Evolutionary conservation across 2,113 vertebrate genomes (phyloP).

Genomic region (Oreotragus oreotragus): DNA sequence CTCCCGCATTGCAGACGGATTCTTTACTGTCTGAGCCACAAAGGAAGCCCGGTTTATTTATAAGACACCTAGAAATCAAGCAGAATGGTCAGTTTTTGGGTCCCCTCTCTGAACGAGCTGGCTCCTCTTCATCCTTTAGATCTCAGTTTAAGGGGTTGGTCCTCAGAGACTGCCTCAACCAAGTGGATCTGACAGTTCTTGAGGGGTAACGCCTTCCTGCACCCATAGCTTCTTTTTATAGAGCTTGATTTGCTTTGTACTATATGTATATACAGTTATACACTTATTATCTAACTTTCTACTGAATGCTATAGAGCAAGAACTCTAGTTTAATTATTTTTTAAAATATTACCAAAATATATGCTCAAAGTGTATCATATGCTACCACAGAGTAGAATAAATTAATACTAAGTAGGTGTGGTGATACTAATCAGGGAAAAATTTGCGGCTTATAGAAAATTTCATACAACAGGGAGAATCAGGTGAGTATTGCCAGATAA

Average conservation of each 20-base stretch:
- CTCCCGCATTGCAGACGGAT: fast-evolving
- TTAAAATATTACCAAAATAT: neutral
- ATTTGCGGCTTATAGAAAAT: neutral
- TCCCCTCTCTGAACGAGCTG: neutral
- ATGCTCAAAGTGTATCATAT: neutral
- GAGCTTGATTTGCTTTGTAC: neutral
- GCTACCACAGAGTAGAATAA: neutral
- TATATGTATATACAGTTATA: neutral
- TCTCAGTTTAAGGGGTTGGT: neutral
- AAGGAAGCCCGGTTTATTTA: neutral
- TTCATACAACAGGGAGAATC: neutral
- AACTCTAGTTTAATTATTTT: neutral
- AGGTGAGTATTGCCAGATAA: neutral
- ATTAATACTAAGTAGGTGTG: neutral
- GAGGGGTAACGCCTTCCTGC: neutral
- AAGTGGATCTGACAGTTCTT: neutral
- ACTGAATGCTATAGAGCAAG: neutral
- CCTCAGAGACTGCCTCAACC: neutral
- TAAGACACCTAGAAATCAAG: neutral
- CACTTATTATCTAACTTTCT: neutral
- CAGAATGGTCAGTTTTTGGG: neutral
- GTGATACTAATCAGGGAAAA: neutral
- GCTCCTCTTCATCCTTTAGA: neutral
- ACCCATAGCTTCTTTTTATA: neutral
- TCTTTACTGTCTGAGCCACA: neutral